These are phyloP conservation scores for Teinopalpus imperialis DNA, from an alignment of 2,888 invertebrate genomes.

Conservation along the genomic window DNA sequence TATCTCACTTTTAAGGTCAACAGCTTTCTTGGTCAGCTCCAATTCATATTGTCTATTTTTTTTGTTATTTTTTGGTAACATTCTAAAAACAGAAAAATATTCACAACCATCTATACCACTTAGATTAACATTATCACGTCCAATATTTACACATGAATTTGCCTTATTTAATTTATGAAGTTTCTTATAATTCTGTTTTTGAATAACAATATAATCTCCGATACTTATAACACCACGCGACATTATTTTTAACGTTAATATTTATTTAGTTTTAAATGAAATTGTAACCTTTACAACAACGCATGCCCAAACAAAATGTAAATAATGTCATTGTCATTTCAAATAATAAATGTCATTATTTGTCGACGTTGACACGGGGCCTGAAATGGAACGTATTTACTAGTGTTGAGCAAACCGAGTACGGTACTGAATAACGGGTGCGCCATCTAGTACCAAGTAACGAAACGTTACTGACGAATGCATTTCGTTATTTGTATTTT, in stretches of 20 bases:
- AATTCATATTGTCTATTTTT: slow-evolving; percentile 80
- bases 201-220: slow-evolving; percentile 89
- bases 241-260: slow-evolving; percentile 28
- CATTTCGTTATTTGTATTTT: too few species aligned
- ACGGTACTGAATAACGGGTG: too few species aligned
- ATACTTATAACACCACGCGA: slow-evolving; percentile 73
- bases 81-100: slow-evolving; percentile 89
- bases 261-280: background rate
- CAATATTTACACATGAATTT: slow-evolving; percentile 84
- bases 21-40: slow-evolving; percentile 73
- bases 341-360: too few species aligned
- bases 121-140: slow-evolving; percentile 87
- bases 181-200: slow-evolving; percentile 90
- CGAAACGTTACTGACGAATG: too few species aligned
- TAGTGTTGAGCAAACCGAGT: too few species aligned
- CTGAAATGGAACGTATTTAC: too few species aligned
- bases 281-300: too few species aligned
- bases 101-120: slow-evolving; percentile 84
- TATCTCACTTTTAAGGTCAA: slow-evolving; percentile 81
- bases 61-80: slow-evolving; percentile 83
- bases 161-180: slow-evolving; percentile 86
- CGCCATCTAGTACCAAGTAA: too few species aligned
- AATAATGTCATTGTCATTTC: too few species aligned
- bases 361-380: too few species aligned
- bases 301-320: too few species aligned